Conservation (phyloP, 2,888 invertebrate species). For the Vanessa cardui region DNA sequence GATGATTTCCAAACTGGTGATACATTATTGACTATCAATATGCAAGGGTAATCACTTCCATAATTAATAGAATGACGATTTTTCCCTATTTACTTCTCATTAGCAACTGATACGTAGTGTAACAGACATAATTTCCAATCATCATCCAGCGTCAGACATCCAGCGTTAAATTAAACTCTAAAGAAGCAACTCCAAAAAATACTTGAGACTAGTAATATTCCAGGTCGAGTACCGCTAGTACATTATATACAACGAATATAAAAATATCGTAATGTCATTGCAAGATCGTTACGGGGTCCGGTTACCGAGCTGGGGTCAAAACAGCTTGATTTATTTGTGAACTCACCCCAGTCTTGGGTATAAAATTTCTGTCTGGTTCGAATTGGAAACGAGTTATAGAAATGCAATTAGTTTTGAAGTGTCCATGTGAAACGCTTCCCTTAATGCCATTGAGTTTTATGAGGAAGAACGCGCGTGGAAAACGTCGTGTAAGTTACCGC, state of each 20-base stretch:
- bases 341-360: conserved; percentile 29
- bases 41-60: too few species aligned
- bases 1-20: too few species aligned
- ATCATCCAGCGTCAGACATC: too few species aligned
- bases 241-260: neutral
- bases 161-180: too few species aligned
- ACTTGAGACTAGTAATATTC: neutral
- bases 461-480: neutral
- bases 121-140: too few species aligned
- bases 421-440: conserved; percentile 27
- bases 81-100: too few species aligned
- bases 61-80: too few species aligned
- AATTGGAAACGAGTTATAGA: conserved; percentile 41
- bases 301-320: conserved; percentile 60
- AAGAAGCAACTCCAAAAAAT: too few species aligned
- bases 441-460: conserved; percentile 4
- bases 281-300: conserved; percentile 59
- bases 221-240: neutral
- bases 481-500: neutral
- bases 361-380: conserved; percentile 37
- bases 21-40: too few species aligned
- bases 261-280: conserved; percentile 54
- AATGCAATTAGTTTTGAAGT: conserved; percentile 43
- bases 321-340: conserved; percentile 64
- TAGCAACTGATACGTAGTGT: too few species aligned